Conservation (phyloP, 2,113 vertebrate species). For the Phrynocephalus versicolor region DNA sequence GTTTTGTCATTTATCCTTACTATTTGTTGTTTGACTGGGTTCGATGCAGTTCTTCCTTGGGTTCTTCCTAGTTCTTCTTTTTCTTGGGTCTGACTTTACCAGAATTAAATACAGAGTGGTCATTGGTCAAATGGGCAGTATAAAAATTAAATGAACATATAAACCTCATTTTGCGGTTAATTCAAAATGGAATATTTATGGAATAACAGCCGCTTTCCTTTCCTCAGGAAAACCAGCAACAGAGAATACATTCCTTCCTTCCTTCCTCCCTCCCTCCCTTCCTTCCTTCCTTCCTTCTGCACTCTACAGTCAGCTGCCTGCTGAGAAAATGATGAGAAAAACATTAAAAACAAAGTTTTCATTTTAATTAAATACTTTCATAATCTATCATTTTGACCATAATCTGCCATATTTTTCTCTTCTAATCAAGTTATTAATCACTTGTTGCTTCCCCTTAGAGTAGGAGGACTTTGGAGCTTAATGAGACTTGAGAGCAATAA, state of each 20-base stretch:
- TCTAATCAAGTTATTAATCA: background rate
- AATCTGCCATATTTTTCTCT: background rate
- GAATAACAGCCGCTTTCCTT: too few species aligned
- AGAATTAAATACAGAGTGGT: too few species aligned
- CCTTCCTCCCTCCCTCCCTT: too few species aligned
- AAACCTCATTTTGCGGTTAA: too few species aligned
- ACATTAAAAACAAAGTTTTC: background rate
- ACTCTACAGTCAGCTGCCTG: too few species aligned
- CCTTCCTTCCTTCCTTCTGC: too few species aligned
- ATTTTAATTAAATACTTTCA: background rate
- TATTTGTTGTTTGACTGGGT: background rate
- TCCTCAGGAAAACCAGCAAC: too few species aligned
- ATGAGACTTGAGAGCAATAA: background rate
- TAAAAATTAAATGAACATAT: too few species aligned
- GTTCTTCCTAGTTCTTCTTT: background rate
- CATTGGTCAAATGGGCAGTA: too few species aligned
- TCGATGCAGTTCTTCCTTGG: too few species aligned
- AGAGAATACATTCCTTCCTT: too few species aligned
- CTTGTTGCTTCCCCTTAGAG: background rate
- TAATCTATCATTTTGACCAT: background rate
- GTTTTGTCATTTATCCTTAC: background rate
- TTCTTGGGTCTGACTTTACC: background rate
- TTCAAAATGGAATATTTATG: too few species aligned
- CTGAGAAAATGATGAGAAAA: background rate
- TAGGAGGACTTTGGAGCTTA: background rate